Evolutionary conservation across 2,888 invertebrate genomes (phyloP).

Genomic region (Perdita meconis): DNA sequence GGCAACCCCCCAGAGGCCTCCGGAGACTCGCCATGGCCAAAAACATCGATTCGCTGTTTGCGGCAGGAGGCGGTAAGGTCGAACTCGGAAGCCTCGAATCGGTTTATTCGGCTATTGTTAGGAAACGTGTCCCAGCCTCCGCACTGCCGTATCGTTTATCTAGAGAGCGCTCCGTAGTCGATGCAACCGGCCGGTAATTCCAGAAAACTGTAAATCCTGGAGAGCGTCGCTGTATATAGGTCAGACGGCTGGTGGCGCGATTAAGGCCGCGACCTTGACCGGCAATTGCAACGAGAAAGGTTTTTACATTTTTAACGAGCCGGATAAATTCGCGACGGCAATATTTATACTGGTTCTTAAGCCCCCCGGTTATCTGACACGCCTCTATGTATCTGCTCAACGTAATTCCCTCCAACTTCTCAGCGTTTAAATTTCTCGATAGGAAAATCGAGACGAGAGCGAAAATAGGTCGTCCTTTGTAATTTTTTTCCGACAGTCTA

Average conservation of each 20-base stretch:
- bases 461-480: no score
- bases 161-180: conserved; percentile 39
- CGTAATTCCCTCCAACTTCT: neutral
- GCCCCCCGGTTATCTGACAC: neutral
- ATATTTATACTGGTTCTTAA: conserved; percentile 13
- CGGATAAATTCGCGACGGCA: conserved; percentile 23
- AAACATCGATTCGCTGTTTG: neutral
- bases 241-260: conserved; percentile 52
- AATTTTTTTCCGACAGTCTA: no score
- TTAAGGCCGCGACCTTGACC: conserved; percentile 60
- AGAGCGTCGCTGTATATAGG: conserved; percentile 39
- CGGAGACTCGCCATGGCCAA: no score
- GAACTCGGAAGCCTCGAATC: conserved; percentile 9
- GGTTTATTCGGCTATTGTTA: conserved; percentile 41
- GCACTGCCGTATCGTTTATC: conserved; percentile 50
- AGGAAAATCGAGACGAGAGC: neutral
- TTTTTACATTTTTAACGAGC: conserved; percentile 34
- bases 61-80: neutral
- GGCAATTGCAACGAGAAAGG: conserved; percentile 27
- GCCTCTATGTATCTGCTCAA: neutral
- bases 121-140: conserved; percentile 26
- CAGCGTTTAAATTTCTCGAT: neutral
- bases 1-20: no score
- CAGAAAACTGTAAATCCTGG: conserved; percentile 59
- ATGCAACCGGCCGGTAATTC: conserved; percentile 37